A percentile compares a stretch with the other conserved stretches of the same genome.
Evolutionary conservation across 1,140 invertebrate species (phyloP).

Genomic region (Cyclina sinensis): DNA sequence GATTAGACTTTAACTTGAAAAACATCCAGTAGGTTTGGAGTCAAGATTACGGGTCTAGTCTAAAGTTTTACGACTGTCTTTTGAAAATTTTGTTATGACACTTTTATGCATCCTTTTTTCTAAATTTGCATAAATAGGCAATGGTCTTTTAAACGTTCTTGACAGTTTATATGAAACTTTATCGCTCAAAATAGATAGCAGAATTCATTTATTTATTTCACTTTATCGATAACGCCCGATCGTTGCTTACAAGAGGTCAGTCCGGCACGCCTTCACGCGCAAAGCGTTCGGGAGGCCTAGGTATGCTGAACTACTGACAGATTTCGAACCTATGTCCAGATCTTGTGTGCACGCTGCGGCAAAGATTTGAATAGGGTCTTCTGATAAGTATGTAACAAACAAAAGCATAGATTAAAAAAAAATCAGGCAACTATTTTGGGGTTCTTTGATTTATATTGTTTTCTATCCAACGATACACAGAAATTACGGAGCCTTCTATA

Average conservation of each 20-base stretch:
- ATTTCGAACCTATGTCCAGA: no score
- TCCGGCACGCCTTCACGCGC: no score
- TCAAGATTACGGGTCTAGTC: not conserved
- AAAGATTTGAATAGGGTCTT: not conserved
- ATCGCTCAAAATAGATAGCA: not conserved
- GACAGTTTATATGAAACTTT: not conserved
- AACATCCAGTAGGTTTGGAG: slow-evolving; percentile 51
- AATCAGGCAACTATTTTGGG: no score
- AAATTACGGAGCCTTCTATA: no score
- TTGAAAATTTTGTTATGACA: not conserved
- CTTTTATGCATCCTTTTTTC: slow-evolving; percentile 4
- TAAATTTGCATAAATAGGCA: slow-evolving; percentile 28
- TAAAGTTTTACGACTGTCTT: slow-evolving; percentile 1
- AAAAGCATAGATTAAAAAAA: no score
- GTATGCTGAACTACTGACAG: not conserved
- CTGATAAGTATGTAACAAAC: no score
- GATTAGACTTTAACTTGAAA: slow-evolving; percentile 11
- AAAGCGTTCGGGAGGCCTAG: not conserved
- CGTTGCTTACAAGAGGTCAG: not conserved
- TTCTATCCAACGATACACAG: no score
- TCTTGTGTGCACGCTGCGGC: no score
- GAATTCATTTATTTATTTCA: not conserved
- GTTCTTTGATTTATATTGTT: no score
- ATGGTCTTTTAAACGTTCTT: not conserved
- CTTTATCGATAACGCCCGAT: not conserved